Evolutionary conservation across 2,113 vertebrate species (phyloP).

Genomic region (Gambusia holbrooki): DNA sequence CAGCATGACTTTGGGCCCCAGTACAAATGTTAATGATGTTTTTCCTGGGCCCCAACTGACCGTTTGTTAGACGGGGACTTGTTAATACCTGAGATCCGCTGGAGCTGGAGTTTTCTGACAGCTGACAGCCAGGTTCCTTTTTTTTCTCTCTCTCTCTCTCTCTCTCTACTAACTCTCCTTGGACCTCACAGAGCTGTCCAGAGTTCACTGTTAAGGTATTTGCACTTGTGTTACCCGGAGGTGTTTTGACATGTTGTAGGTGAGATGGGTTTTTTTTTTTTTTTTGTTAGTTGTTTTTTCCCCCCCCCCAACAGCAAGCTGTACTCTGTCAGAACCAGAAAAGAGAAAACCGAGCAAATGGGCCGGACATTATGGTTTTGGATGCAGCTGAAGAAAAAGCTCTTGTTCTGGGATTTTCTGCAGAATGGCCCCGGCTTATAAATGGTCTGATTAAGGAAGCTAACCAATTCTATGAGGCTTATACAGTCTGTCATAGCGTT

Average conservation of each 20-base stretch:
- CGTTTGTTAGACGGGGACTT: constrained; percentile 57
- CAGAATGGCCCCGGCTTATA: constrained; percentile 45
- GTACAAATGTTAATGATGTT: constrained; percentile 68
- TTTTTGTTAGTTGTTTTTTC: neutral
- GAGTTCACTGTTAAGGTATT: constrained; percentile 42
- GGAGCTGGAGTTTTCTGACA: constrained; percentile 50
- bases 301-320: neutral
- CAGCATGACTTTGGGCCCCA: constrained; percentile 44
- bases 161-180: constrained; percentile 24
- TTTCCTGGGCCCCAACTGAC: constrained; percentile 59
- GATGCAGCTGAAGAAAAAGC: constrained; percentile 24
- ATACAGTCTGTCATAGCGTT: constrained; percentile 59
- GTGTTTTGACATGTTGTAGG: constrained; percentile 63
- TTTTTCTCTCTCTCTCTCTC: neutral
- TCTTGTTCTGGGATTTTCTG: constrained; percentile 55
- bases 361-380: constrained; percentile 14
- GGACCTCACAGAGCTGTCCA: constrained; percentile 30
- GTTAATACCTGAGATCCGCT: constrained; percentile 40
- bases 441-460: constrained; percentile 70
- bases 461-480: constrained; percentile 52
- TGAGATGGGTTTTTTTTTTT: constrained; percentile 57
- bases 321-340: constrained; percentile 16
- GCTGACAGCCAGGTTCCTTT: constrained; percentile 56
- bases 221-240: constrained; percentile 42
- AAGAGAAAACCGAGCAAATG: constrained; percentile 33